phyloP scores from a whole-genome alignment of 2,113 vertebrate species.

The Sylvicapra grimmia region DNA sequence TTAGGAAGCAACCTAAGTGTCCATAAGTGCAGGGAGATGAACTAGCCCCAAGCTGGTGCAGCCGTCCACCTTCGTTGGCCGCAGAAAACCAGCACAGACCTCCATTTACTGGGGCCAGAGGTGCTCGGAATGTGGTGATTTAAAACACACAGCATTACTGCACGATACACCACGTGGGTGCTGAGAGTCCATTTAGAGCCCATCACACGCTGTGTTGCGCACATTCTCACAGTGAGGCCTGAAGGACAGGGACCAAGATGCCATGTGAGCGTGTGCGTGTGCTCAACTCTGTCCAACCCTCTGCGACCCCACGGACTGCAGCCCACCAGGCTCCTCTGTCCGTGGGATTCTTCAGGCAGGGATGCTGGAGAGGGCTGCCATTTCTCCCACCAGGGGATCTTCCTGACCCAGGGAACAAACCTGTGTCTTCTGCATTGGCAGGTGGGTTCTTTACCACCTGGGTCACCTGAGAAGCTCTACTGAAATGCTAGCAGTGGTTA shows the following conservation, averaged over 20 bases:
- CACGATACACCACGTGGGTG: rapidly evolving
- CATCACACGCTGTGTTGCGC: rapidly evolving
- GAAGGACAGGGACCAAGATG: background rate
- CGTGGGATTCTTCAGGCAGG: background rate
- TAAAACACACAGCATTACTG: background rate
- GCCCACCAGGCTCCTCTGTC: background rate
- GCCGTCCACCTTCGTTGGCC: rapidly evolving
- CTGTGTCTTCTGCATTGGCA: background rate
- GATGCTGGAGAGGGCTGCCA: background rate
- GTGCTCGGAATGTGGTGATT: rapidly evolving
- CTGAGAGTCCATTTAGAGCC: rapidly evolving
- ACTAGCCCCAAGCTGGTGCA: rapidly evolving
- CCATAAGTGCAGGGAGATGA: rapidly evolving
- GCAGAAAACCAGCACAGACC: rapidly evolving
- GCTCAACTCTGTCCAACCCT: background rate
- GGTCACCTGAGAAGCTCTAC: background rate
- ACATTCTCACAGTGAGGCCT: rapidly evolving
- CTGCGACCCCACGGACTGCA: background rate
- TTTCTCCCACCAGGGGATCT: background rate
- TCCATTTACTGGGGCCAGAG: background rate
- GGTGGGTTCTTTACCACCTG: background rate
- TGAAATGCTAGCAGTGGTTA: too few species aligned
- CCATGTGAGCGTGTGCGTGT: rapidly evolving
- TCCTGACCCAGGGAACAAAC: background rate
- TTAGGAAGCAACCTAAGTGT: rapidly evolving